These are phyloP conservation scores for Arrhopalites spinosus DNA, from an alignment of 2,888 invertebrate species.

Conservation along the genomic window DNA sequence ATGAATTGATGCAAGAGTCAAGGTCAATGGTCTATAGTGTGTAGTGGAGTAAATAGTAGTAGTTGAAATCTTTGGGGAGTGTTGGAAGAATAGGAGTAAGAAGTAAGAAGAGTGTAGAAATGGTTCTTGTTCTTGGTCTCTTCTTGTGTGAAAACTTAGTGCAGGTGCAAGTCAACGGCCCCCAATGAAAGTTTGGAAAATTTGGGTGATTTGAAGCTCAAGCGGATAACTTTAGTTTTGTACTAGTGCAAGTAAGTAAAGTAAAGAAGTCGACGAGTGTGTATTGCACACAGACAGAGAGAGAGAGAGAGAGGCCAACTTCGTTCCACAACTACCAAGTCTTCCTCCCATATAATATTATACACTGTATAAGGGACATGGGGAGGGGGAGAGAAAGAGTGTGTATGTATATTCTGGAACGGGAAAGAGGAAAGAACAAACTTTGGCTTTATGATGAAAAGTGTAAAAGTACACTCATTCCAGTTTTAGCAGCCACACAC, in stretches of 20 bases:
- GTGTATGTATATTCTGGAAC: not conserved
- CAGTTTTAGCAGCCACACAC: conserved; percentile 29
- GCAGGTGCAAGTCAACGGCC: conserved; percentile 46
- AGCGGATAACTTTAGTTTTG: conserved; percentile 49
- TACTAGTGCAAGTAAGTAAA: conserved; percentile 44
- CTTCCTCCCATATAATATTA: not conserved
- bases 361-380: not conserved
- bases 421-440: conserved; percentile 42
- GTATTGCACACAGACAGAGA: conserved; percentile 27
- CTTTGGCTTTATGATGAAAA: conserved; percentile 48
- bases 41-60: conserved; percentile 16
- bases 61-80: conserved; percentile 15
- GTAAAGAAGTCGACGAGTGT: conserved; percentile 33
- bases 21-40: conserved; percentile 20
- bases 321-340: conserved; percentile 29
- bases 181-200: conserved; percentile 46
- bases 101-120: too few species aligned
- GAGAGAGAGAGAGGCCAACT: conserved; percentile 20
- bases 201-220: conserved; percentile 47
- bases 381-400: not conserved
- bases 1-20: conserved; percentile 17
- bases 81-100: too few species aligned
- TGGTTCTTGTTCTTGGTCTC: not conserved
- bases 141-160: conserved; percentile 36
- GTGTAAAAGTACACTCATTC: conserved; percentile 46